Base-by-base conservation (phyloP, 2,888 invertebrate genomes). In the Globia sparganii region DNA sequence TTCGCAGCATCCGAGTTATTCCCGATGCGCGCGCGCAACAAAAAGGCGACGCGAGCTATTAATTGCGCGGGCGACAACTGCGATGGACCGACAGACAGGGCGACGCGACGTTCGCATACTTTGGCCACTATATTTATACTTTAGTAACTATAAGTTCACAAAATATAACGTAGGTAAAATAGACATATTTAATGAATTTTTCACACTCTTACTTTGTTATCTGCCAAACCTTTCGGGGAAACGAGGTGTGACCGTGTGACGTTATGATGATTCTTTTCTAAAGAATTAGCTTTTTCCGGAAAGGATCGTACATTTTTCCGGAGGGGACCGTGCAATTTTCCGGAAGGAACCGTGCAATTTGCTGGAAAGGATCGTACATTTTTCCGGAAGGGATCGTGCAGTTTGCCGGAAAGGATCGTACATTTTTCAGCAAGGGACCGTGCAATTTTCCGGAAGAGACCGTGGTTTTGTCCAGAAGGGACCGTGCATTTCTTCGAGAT, bases 61-160 rank as follows among this genome's bases (percentile, higher is more conserved):
- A 88, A 88, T 88, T 87, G 88, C 83, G 73, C 85, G 78, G 88
- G 83, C 87, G 87, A 85, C 83, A 76, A 77, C 65, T 59, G 28
- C 76, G 76, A 64, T 77, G 77, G 79, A 78, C 78, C 84, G 73
- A 78, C 84, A 88, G 88, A 88, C 87, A 84, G 86, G 69, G 83
- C 77, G 87, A 86, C 87, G 88, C 87, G 80, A 53, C 72, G 62
- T n/a, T 77, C 80, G 85, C 82, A 87, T 87, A 77, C 77, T 84
- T 81, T 58, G 31, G 37, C 31, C 46, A 58, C 61, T 67, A 67
- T 70, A 72, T 72, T 64, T 82, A 73, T 68, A 67, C 31, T 67
- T 49, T 61, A 11, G 43, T 62, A n/a, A 72, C 53, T 56, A 46
- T 34, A 59, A 1, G 21, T 40, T 34, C 8, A 71, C 0, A 72